phyloP scores from a whole-genome alignment of 2,888 invertebrate genomes.

The Oegoconia quadripuncta region DNA sequence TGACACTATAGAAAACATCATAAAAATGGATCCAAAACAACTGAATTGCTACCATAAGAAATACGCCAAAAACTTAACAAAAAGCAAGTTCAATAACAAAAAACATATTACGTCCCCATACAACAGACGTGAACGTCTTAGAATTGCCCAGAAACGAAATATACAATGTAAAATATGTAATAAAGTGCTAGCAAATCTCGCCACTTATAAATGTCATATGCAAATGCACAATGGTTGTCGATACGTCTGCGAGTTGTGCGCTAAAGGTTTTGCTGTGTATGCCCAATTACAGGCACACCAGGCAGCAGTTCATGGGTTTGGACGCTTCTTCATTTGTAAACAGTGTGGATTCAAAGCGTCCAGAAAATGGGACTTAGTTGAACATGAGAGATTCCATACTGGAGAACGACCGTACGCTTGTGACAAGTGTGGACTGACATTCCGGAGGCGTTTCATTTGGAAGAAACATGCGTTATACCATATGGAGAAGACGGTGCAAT shows the following conservation, averaged over 20 bases:
- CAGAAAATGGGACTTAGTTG: conserved; percentile 44
- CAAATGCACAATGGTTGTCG: conserved; percentile 51
- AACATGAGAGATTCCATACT: conserved; percentile 59
- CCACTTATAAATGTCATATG: conserved; percentile 56
- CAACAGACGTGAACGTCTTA: neutral
- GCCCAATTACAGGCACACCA: conserved; percentile 49
- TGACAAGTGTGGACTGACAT: conserved; percentile 64
- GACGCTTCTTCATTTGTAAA: conserved; percentile 49
- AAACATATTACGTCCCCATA: too few relatives aligned
- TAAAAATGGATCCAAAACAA: conserved; percentile 2
- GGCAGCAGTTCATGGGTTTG: conserved; percentile 50
- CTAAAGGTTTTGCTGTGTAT: conserved; percentile 49
- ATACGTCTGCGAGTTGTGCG: conserved; percentile 65
- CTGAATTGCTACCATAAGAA: neutral
- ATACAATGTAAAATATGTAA: conserved; percentile 49
- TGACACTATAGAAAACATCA: conserved; percentile 17
- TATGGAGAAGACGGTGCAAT: conserved; percentile 54
- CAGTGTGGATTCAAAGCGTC: conserved; percentile 58
- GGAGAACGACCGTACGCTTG: conserved; percentile 66
- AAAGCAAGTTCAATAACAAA: neutral
- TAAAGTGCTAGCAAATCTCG: conserved; percentile 44
- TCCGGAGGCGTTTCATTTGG: conserved; percentile 57
- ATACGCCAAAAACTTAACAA: neutral
- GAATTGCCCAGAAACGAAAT: conserved; percentile 23
- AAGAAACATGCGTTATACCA: conserved; percentile 63